phyloP scores from a whole-genome alignment of 2,888 invertebrate genomes.

The Sepiola atlantica region DNA sequence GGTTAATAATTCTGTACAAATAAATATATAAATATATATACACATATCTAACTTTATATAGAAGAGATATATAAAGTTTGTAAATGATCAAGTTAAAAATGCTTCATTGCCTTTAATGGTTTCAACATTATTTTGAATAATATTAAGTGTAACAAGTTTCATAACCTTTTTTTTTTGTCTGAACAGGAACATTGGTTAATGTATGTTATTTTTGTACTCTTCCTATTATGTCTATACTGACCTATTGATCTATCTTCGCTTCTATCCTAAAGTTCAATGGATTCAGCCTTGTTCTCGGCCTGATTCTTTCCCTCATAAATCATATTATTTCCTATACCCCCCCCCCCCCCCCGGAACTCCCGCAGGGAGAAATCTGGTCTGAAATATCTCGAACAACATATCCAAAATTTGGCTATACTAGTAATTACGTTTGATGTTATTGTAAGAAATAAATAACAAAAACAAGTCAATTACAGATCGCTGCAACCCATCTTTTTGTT shows the following conservation, averaged over 20 bases:
- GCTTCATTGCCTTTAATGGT: not conserved
- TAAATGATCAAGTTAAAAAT: not conserved
- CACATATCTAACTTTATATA: too few species aligned
- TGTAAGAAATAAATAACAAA: too few species aligned
- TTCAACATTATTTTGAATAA: not conserved
- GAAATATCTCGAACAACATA: not conserved
- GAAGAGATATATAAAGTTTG: too few species aligned
- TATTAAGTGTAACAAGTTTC: not conserved
- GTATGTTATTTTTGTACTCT: not conserved
- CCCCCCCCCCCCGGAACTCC: not conserved
- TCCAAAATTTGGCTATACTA: too few species aligned
- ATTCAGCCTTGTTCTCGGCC: not conserved
- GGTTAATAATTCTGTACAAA: too few species aligned
- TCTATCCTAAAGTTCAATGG: not conserved
- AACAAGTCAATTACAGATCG: too few species aligned
- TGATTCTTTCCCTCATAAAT: not conserved
- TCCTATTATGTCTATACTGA: not conserved
- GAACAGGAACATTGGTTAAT: not conserved
- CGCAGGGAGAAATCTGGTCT: not conserved
- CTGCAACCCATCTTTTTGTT: too few species aligned
- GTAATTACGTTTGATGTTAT: too few species aligned
- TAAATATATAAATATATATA: too few species aligned
- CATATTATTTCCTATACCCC: not conserved
- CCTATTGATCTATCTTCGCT: not conserved
- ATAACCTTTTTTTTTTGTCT: not conserved